phyloP scores from a whole-genome alignment of 2,113 vertebrate species.

The Aspiorhynchus laticeps region DNA sequence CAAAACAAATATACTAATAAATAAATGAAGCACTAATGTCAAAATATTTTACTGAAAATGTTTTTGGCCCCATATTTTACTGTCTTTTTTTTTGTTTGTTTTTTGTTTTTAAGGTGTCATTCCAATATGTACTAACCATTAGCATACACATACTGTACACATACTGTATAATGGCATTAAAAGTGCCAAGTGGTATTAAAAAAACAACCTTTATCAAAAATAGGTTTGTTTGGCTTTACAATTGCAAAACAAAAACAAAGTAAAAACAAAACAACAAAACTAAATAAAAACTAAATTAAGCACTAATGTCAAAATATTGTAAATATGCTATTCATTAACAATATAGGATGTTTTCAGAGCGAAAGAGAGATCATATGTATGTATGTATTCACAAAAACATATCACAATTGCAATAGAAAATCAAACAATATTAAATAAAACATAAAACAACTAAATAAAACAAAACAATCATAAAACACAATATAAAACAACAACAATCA shows the following conservation, averaged over 20 bases:
- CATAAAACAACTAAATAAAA: too few species aligned
- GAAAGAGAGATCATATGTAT: too few species aligned
- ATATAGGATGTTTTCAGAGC: too few species aligned
- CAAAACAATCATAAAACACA: too few species aligned
- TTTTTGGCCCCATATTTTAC: neutral
- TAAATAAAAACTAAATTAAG: neutral
- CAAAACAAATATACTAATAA: neutral
- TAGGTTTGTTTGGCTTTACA: neutral
- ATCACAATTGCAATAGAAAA: neutral
- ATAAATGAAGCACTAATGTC: neutral
- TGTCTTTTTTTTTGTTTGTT: too few species aligned
- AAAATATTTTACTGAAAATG: neutral
- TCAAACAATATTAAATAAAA: neutral
- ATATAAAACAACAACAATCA: neutral
- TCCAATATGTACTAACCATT: neutral
- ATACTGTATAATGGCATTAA: neutral
- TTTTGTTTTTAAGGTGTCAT: neutral
- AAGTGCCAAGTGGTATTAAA: neutral
- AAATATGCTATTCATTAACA: too few species aligned
- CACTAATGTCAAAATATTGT: neutral
- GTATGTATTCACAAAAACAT: neutral
- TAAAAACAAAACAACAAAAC: neutral
- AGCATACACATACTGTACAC: too few species aligned
- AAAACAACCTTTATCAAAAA: neutral
- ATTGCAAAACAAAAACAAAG: neutral